Evolutionary conservation across 2,113 vertebrate species (phyloP), one percentile per base, ranked within the genome.

Genomic region (Mionectes macconnelli): DNA sequence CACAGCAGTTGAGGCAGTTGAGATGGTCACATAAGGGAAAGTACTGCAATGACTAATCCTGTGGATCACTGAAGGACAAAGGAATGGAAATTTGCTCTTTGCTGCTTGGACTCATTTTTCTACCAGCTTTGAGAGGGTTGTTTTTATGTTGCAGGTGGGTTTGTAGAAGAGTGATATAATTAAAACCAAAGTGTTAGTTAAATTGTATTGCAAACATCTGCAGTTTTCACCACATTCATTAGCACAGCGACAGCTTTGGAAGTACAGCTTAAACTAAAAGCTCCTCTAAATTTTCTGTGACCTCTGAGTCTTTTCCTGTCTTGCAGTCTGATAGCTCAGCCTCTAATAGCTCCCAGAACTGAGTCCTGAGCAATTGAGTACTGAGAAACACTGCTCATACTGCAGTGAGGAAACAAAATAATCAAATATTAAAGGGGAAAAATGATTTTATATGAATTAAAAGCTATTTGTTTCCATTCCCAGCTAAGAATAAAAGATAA

Each of bases 51-150:
- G 52, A 28, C 6, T 31, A 37, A 33, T 8, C 22, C 35, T 16
- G 19, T 27, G 7, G 60, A 23, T 10, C 12, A 44, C 16, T 35
- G 6, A 72, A 52, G 5, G 78, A 33, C 9, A 76, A 63, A 49
- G 0, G 3, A 17, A n/a, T 0, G 0, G 1, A 19, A 19, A 33
- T 33, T 1, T 19, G 0, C 1, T 10, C 0, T 1, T 49, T 1
- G 0, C 1, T 37, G 2, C 24, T 69, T n/a, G 5, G 4, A 28
- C 12, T 8, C 8, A 42, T 30, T 72, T 8, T 67, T 23, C n/a
- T 2, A 24, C 4, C 8, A 93, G 3, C 37, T 80, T 56, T n/a
- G 14, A 35, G n/a, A 21, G 1, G 24, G 30, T 66, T 57, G 52
- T 13, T 80, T 37, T 69, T n/a, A 56, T 63, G 31, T 22, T 80